phyloP scores from a whole-genome alignment of 2,113 vertebrate genomes.

The Polypterus senegalus region DNA sequence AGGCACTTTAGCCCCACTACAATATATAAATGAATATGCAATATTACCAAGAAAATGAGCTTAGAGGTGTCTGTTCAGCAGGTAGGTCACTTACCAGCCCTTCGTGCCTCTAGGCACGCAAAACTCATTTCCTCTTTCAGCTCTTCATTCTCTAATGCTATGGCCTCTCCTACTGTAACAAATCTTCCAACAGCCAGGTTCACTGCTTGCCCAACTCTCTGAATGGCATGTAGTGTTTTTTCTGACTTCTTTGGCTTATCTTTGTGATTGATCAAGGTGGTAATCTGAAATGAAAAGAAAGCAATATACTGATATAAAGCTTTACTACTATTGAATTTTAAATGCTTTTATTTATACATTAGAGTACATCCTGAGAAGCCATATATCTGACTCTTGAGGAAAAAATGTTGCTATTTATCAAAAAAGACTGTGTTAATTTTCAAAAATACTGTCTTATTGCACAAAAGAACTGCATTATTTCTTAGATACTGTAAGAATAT shows the following conservation, averaged over 20 bases:
- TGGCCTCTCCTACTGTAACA: constrained; percentile 89
- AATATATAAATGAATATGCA: too few relatives aligned
- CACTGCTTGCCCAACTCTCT: constrained; percentile 86
- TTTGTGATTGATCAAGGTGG: constrained; percentile 94
- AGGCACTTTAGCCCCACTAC: too few relatives aligned
- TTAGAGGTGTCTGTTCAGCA: too few relatives aligned
- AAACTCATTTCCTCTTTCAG: constrained; percentile 88
- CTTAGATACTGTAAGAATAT: too few relatives aligned
- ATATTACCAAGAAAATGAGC: too few relatives aligned
- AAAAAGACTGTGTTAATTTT: too few relatives aligned
- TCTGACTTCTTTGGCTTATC: constrained; percentile 91
- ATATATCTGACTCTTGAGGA: too few relatives aligned
- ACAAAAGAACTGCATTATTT: too few relatives aligned
- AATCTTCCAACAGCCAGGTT: constrained; percentile 86
- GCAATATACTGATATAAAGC: constrained; percentile 11
- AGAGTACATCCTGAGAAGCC: too few relatives aligned
- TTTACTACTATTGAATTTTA: background rate
- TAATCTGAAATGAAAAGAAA: constrained; percentile 64
- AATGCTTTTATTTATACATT: background rate
- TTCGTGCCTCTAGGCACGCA: constrained; percentile 82
- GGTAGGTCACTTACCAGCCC: constrained; percentile 59
- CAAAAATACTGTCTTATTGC: too few relatives aligned
- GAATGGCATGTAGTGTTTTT: constrained; percentile 82
- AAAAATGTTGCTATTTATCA: too few relatives aligned
- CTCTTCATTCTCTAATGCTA: constrained; percentile 84